A percentile compares a stretch with the other conserved stretches of the same genome.
phyloP scores from a whole-genome alignment of 2,113 vertebrate genomes.

The Talpa occidentalis region DNA sequence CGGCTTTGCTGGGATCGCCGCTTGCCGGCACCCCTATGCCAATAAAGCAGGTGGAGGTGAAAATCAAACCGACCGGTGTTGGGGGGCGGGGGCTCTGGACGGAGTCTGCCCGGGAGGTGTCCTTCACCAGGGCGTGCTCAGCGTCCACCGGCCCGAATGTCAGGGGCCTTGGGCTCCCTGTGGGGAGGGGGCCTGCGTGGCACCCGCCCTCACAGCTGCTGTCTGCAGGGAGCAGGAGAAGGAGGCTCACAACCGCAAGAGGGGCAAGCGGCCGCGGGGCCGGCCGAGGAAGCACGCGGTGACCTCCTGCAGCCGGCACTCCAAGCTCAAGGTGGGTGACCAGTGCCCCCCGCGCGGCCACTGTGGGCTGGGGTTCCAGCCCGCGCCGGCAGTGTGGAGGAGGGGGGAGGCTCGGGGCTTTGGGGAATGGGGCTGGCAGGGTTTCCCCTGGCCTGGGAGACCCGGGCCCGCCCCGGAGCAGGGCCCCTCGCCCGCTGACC shows the following conservation, averaged over 20 bases:
- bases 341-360: fast-evolving
- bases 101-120: too few relatives aligned
- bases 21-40: too few relatives aligned
- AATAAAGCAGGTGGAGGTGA: fast-evolving
- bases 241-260: slow-evolving; percentile 93
- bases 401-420: neutral
- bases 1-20: neutral
- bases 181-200: fast-evolving
- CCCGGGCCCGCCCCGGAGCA: neutral
- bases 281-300: slow-evolving; percentile 94
- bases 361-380: too few relatives aligned
- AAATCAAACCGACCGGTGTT: too few relatives aligned
- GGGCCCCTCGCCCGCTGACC: neutral
- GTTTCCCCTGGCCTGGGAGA: neutral
- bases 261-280: slow-evolving; percentile 95
- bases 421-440: neutral
- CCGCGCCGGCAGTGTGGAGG: neutral
- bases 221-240: slow-evolving; percentile 94
- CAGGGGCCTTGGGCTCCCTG: neutral
- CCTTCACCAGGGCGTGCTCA: too few relatives aligned
- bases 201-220: fast-evolving
- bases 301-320: slow-evolving; percentile 31
- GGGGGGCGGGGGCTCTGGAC: neutral
- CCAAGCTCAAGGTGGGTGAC: neutral
- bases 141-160: too few relatives aligned